phyloP scores from a whole-genome alignment of 1,140 invertebrate species.

The Drosophila murphyi region DNA sequence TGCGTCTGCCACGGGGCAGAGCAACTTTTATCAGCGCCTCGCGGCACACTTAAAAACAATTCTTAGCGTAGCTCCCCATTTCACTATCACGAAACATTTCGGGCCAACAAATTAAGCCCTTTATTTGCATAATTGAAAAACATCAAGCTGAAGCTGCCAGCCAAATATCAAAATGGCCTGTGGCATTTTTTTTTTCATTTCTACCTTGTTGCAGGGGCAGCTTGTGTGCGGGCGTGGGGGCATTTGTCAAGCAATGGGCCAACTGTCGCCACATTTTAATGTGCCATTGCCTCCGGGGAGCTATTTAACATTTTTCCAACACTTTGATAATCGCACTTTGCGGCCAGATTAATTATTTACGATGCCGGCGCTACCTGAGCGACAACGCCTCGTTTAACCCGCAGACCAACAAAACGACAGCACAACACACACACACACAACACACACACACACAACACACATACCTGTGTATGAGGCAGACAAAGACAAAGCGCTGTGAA shows the following conservation, averaged over 20 bases:
- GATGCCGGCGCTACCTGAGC: slow-evolving; percentile 69
- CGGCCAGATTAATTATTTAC: slow-evolving; percentile 82
- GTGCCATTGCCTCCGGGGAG: slow-evolving; percentile 68
- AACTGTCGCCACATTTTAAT: slow-evolving; percentile 81
- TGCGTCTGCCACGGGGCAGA: slow-evolving; percentile 42
- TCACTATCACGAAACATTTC: background rate
- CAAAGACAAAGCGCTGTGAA: slow-evolving; percentile 50
- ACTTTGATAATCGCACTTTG: slow-evolving; percentile 83
- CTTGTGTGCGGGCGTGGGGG: background rate
- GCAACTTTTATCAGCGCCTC: slow-evolving; percentile 68
- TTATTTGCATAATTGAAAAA: slow-evolving; percentile 83
- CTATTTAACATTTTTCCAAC: slow-evolving; percentile 83
- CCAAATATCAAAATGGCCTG: slow-evolving; percentile 69
- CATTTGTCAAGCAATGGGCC: slow-evolving; percentile 11
- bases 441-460: slow-evolving; percentile 40
- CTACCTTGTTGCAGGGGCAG: slow-evolving; percentile 19
- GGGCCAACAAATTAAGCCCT: slow-evolving; percentile 80
- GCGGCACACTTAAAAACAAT: slow-evolving; percentile 78
- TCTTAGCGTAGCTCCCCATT: slow-evolving; percentile 38
- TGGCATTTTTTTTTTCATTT: slow-evolving; percentile 23
- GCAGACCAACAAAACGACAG: slow-evolving; percentile 49
- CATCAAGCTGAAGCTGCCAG: slow-evolving; percentile 67
- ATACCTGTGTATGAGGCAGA: background rate
- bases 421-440: slow-evolving; percentile 38
- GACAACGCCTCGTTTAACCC: slow-evolving; percentile 70